A percentile compares a stretch with the other conserved stretches of the same genome.
phyloP scores from a whole-genome alignment of 2,888 invertebrate species.

The Drosophila lacicola region DNA sequence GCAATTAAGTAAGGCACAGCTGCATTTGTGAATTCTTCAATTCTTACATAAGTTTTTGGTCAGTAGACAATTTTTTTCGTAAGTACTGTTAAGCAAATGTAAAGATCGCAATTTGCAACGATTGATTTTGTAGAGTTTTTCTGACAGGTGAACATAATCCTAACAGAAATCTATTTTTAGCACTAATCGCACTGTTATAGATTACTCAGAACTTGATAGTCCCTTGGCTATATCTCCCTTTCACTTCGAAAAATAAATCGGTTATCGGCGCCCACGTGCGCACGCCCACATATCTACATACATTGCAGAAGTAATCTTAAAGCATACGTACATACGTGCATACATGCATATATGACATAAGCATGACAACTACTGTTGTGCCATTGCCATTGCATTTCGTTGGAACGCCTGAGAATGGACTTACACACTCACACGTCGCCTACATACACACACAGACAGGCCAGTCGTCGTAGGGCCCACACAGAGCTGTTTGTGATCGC shows the following conservation, averaged over 20 bases:
- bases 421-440: slow-evolving; percentile 5
- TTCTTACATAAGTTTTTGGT: background rate
- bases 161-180: background rate
- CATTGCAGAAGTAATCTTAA: too few species aligned
- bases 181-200: background rate
- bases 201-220: background rate
- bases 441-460: slow-evolving; percentile 14
- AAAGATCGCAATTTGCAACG: background rate
- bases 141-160: background rate
- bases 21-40: background rate
- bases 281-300: slow-evolving; percentile 37
- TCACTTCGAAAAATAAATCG: slow-evolving; percentile 21
- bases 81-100: background rate
- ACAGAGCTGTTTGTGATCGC: slow-evolving; percentile 52
- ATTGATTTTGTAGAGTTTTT: background rate
- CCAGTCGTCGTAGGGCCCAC: slow-evolving; percentile 32
- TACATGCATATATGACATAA: slow-evolving; percentile 34
- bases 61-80: too few species aligned
- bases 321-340: slow-evolving; percentile 1
- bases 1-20: background rate
- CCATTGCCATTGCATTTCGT: slow-evolving; percentile 43
- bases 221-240: background rate
- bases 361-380: slow-evolving; percentile 29
- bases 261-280: slow-evolving; percentile 42
- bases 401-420: slow-evolving; percentile 40